These are phyloP conservation scores for Sycobia sp. DNA, from an alignment of 1,140 invertebrate genomes.

Conservation along the genomic window DNA sequence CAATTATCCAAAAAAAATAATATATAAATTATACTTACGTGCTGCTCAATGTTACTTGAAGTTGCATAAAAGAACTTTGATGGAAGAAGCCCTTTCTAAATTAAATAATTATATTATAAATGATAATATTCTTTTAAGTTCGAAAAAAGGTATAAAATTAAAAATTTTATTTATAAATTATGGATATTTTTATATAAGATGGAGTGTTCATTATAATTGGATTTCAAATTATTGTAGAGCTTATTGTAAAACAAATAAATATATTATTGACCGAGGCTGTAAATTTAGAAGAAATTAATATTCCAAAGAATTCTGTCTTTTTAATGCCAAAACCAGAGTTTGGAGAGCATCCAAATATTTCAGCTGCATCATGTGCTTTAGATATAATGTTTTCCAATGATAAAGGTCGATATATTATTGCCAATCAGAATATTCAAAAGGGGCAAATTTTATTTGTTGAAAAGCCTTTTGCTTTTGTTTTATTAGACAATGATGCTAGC, in stretches of 20 bases:
- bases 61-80: constrained; percentile 44
- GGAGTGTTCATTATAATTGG: background rate
- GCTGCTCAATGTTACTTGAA: constrained; percentile 50
- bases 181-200: background rate
- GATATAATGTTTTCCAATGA: constrained; percentile 47
- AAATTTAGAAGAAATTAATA: background rate
- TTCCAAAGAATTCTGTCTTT: background rate
- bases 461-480: constrained; percentile 71
- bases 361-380: constrained; percentile 47
- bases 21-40: constrained; percentile 55
- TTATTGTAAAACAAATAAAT: constrained; percentile 36
- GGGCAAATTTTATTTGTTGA: constrained; percentile 74
- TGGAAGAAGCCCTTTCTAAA: constrained; percentile 43
- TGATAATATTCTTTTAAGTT: constrained; percentile 36
- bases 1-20: constrained; percentile 50
- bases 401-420: constrained; percentile 63
- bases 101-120: constrained; percentile 41
- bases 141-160: constrained; percentile 46
- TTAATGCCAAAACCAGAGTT: constrained; percentile 35
- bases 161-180: constrained; percentile 16
- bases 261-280: constrained; percentile 25
- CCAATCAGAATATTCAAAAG: constrained; percentile 63
- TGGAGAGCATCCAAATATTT: constrained; percentile 48
- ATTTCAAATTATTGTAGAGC: constrained; percentile 22
- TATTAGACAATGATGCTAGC: constrained; percentile 57